Conservation (phyloP, 2,113 vertebrate species). For the Lynx canadensis region DNA sequence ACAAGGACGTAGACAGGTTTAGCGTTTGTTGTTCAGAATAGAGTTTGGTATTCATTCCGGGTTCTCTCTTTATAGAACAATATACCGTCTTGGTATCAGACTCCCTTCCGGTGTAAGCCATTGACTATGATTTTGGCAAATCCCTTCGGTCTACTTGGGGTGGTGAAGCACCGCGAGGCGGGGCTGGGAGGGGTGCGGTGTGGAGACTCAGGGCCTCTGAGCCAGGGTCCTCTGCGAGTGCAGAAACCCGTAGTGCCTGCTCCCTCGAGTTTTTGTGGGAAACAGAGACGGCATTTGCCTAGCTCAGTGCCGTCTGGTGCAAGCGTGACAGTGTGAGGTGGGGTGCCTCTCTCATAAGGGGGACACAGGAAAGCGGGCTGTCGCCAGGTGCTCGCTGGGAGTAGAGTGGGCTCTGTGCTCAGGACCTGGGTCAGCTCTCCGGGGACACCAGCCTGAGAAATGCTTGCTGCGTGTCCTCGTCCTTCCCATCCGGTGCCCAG, state of each 20-base stretch:
- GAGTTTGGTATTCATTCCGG: background rate
- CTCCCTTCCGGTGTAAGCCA: background rate
- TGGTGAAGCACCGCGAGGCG: rapidly evolving
- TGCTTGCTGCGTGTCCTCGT: background rate
- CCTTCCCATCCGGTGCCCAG: too few species aligned
- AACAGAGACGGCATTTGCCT: background rate
- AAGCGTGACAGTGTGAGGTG: too few species aligned
- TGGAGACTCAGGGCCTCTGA: background rate
- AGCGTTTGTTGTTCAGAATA: background rate
- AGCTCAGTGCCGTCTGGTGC: background rate
- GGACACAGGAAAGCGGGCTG: background rate
- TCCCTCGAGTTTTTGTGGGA: background rate
- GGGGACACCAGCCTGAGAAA: background rate
- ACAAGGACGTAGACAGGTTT: background rate
- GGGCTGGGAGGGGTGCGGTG: too few species aligned
- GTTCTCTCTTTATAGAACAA: background rate
- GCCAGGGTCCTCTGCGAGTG: background rate
- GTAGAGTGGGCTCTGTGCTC: background rate
- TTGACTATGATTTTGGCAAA: background rate
- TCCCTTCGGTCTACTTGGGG: rapidly evolving
- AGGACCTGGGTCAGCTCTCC: background rate
- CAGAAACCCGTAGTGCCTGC: background rate
- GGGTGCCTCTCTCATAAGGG: background rate
- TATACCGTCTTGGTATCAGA: rapidly evolving
- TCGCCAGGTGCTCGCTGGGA: background rate